These are phyloP conservation scores for Cataglyphis cursor DNA, from an alignment of 2,888 invertebrate genomes.

Conservation along the genomic window DNA sequence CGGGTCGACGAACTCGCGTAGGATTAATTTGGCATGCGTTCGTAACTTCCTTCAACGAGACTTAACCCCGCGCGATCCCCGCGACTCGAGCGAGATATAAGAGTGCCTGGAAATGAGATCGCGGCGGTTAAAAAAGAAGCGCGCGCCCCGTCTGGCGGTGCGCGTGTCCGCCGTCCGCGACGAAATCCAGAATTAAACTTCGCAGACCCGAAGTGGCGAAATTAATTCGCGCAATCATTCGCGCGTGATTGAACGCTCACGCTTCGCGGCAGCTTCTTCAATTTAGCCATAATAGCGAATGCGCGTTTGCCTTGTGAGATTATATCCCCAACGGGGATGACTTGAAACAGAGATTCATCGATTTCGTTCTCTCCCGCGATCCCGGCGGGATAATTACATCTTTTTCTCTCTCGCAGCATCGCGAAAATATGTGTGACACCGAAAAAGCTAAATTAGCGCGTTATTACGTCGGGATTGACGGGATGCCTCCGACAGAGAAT, in stretches of 20 bases:
- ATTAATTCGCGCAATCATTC: conserved; percentile 51
- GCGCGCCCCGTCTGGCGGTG: background rate
- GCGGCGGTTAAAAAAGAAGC: conserved; percentile 26
- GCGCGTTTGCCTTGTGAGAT: conserved; percentile 3
- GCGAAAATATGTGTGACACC: background rate
- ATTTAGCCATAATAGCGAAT: conserved; percentile 2
- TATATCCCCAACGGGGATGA: conserved; percentile 11
- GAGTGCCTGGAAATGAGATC: conserved; percentile 37
- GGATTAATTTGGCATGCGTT: conserved; percentile 49
- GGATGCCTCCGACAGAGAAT: conserved; percentile 31
- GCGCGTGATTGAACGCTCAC: conserved; percentile 46
- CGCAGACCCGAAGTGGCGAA: conserved; percentile 7
- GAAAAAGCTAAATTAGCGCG: conserved; percentile 7
- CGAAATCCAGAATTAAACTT: conserved; percentile 37
- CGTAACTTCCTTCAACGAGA: conserved; percentile 54
- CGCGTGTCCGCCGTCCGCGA: background rate
- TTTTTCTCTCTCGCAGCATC: background rate
- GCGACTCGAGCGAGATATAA: conserved; percentile 39
- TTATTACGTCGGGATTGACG: conserved; percentile 25
- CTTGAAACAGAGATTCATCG: background rate
- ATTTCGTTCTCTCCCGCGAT: background rate
- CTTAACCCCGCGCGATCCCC: conserved; percentile 42
- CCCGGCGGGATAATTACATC: background rate
- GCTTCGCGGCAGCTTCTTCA: conserved; percentile 18
- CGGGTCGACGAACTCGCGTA: conserved; percentile 46